Conservation (phyloP, 1,140 invertebrate genomes). For the Temnothorax nylanderi region DNA sequence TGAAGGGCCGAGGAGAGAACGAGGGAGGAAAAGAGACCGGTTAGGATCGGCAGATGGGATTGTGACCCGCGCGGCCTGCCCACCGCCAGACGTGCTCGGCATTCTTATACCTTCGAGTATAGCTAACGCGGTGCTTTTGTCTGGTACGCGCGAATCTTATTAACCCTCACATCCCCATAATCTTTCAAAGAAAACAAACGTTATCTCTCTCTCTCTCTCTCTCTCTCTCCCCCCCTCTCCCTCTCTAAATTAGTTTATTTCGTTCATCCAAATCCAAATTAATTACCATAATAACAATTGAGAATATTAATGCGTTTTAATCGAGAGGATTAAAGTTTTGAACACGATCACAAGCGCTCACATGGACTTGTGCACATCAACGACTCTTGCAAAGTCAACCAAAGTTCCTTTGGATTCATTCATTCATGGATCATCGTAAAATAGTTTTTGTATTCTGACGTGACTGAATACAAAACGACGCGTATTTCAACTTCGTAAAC, state of each 20-base stretch:
- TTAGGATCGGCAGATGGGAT: conserved; percentile 83
- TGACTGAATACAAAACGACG: neutral
- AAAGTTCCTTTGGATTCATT: neutral
- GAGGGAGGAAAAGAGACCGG: conserved; percentile 67
- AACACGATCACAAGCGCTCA: neutral
- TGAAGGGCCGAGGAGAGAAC: conserved; percentile 72
- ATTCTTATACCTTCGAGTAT: conserved; percentile 74
- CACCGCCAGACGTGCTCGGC: conserved; percentile 79
- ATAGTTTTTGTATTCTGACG: neutral
- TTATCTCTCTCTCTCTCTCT: neutral
- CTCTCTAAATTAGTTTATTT: neutral
- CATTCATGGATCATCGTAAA: neutral
- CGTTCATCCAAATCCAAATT: neutral
- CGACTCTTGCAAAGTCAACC: neutral
- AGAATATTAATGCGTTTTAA: neutral
- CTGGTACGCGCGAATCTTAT: conserved; percentile 16
- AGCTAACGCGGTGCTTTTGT: conserved; percentile 24
- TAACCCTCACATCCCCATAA: neutral
- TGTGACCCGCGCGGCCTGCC: conserved; percentile 81
- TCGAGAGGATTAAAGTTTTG: neutral
- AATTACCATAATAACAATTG: neutral
- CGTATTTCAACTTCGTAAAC: neutral
- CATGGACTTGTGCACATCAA: neutral
- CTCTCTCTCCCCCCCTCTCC: neutral
- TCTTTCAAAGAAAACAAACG: neutral